A percentile compares a stretch with the other conserved stretches of the same genome.
phyloP scores from a whole-genome alignment of 2,797 vertebrate species.

The Microctenopoma lineatum region DNA sequence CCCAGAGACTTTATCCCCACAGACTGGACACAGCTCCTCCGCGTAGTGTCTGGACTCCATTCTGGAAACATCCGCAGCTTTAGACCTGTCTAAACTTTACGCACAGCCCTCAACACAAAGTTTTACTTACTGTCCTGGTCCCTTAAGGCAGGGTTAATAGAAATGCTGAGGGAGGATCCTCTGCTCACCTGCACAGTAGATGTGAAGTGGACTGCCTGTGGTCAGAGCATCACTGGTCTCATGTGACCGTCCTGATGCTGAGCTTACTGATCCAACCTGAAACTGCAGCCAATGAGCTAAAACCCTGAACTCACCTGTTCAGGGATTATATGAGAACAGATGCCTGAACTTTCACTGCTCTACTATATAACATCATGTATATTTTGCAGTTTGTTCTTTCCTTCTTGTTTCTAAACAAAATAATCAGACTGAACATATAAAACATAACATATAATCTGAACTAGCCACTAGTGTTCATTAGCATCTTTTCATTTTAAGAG shows the following conservation, averaged over 20 bases:
- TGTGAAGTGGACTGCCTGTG: background rate
- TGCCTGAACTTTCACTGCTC: no score
- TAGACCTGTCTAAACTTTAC: no score
- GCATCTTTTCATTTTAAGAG: no score
- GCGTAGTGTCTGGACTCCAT: conserved; percentile 69
- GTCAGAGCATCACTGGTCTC: background rate
- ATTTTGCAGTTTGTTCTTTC: no score
- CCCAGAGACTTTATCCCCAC: conserved; percentile 83
- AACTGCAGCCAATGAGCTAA: conserved; percentile 30
- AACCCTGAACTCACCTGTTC: background rate
- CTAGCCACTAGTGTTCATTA: no score
- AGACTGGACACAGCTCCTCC: conserved; percentile 81
- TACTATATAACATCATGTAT: no score
- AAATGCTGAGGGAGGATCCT: background rate
- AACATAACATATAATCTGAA: no score
- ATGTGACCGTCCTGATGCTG: background rate
- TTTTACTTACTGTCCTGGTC: background rate
- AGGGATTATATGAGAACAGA: no score
- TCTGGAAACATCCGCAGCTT: conserved; percentile 9
- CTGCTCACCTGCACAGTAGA: background rate
- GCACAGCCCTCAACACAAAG: background rate
- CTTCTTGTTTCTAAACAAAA: no score
- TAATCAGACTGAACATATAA: no score
- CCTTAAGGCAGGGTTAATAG: background rate
- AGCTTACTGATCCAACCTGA: background rate